Evolutionary conservation across 2,797 vertebrate species (phyloP), one percentile per base, ranked within the genome.

Genomic region (Tapera naevia): DNA sequence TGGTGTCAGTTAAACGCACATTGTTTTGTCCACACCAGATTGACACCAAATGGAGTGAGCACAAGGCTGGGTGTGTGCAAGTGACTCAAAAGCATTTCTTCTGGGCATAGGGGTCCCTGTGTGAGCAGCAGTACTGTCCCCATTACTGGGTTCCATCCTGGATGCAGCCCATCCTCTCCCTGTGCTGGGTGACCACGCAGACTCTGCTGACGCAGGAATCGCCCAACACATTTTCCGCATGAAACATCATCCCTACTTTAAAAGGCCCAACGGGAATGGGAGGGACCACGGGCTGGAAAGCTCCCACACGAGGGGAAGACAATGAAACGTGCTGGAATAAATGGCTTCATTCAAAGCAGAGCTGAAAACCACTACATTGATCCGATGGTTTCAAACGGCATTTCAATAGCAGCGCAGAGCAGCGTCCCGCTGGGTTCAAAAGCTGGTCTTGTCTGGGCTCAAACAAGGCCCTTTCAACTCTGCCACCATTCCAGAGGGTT

Each of bases 391-490:
- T 94, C 94, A 94, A 97, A 87, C 32, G 2, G 83, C 93, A 96
- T 92, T 94, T 96, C 95, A 96, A 86, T 33, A 65, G 94, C 95
- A 60, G 94, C 51, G 76, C 92, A 82, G 82, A 54, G 93, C 4
- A 86, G 86, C 80, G 19, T 92, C 97, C 97, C 9, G 70, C 67
- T 74, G 97, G 89, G 88, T 81, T 97, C 95, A 96, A 96, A 98
- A 90, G 97, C 93, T 84, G 95, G 83, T 93, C 95, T 97, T 96
- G 95, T 97, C 95, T 97, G 84, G 58, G 92, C 95, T 97, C 91
- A 88, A 94, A 94, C 86, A 45, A 62, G 80, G 71, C 67, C 81
- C 94, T 97, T 97, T 88, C 93, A 94, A 84, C 93, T 94, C 13
- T 39, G 82, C 66, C 75, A 7, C 90, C 94, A 75, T 62, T 96